phyloP scores from a whole-genome alignment of 2,113 vertebrate genomes.

The Coracopsis vasa region DNA sequence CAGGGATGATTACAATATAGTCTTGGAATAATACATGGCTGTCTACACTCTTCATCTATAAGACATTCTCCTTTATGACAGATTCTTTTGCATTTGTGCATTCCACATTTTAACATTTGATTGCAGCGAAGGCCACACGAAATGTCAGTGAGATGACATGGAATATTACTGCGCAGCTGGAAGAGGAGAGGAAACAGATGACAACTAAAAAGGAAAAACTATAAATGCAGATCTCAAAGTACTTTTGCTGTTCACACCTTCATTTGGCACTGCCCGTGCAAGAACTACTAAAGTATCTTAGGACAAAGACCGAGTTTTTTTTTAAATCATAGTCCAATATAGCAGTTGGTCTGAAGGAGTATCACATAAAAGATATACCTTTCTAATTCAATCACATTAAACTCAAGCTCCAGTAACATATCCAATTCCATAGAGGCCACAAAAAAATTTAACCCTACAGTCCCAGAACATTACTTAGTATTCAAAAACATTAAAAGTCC shows the following conservation, averaged over 20 bases:
- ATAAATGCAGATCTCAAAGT: neutral
- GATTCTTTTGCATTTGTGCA: slow-evolving; percentile 91
- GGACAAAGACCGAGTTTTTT: neutral
- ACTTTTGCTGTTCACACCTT: neutral
- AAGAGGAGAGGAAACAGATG: neutral
- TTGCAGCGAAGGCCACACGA: slow-evolving; percentile 92
- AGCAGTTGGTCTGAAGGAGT: neutral
- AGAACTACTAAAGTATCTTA: neutral
- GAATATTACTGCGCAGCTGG: slow-evolving; percentile 96
- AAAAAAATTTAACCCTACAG: neutral
- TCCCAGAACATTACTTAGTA: neutral
- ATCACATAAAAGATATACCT: neutral
- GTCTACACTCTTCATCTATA: slow-evolving; percentile 84
- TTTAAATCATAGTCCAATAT: neutral
- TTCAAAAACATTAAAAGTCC: neutral
- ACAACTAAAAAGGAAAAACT: neutral
- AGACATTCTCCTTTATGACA: slow-evolving; percentile 93
- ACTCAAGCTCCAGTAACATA: neutral
- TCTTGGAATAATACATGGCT: slow-evolving; percentile 84
- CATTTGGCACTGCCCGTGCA: neutral
- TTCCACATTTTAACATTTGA: slow-evolving; percentile 84
- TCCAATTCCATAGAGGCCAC: neutral
- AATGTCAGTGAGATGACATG: slow-evolving; percentile 95
- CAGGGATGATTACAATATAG: slow-evolving; percentile 91
- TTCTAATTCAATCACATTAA: neutral